Conservation (phyloP, 2,113 vertebrate species). For the Strix aluco region DNA sequence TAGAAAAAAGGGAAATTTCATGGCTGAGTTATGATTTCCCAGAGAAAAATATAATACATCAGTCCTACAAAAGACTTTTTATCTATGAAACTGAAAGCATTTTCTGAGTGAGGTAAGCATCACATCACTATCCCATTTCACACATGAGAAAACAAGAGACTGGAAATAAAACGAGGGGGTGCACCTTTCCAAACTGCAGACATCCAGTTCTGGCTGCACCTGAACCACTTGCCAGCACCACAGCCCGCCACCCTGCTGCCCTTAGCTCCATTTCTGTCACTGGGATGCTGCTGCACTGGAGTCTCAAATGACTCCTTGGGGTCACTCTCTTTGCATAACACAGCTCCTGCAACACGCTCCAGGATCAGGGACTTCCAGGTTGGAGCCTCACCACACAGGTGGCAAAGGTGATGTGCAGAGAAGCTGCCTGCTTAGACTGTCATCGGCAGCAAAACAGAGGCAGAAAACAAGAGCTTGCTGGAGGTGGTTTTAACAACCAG, state of each 20-base stretch:
- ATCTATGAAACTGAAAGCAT: not conserved
- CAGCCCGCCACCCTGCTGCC: too few species aligned
- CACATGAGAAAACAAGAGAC: not conserved
- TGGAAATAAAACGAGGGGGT: not conserved
- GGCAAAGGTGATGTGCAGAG: not conserved
- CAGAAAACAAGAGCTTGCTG: not conserved
- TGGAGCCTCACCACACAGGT: not conserved
- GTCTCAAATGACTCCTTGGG: not conserved
- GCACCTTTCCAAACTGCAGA: not conserved
- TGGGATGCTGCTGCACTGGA: rapidly evolving
- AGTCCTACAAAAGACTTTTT: not conserved
- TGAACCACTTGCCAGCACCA: rapidly evolving
- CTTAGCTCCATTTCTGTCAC: not conserved
- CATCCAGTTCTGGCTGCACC: not conserved
- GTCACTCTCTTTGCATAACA: not conserved
- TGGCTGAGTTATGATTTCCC: not conserved
- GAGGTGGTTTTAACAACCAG: not conserved
- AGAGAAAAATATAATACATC: not conserved
- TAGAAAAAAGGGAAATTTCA: not conserved
- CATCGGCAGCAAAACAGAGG: not conserved
- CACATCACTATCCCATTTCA: not conserved
- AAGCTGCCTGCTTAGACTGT: rapidly evolving
- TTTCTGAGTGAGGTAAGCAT: not conserved
- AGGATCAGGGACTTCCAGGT: not conserved
- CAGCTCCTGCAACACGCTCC: not conserved